Evolutionary conservation across 2,113 vertebrate genomes (phyloP), one percentile per base, ranked within the genome.

Genomic region (Seriola dumerili): DNA sequence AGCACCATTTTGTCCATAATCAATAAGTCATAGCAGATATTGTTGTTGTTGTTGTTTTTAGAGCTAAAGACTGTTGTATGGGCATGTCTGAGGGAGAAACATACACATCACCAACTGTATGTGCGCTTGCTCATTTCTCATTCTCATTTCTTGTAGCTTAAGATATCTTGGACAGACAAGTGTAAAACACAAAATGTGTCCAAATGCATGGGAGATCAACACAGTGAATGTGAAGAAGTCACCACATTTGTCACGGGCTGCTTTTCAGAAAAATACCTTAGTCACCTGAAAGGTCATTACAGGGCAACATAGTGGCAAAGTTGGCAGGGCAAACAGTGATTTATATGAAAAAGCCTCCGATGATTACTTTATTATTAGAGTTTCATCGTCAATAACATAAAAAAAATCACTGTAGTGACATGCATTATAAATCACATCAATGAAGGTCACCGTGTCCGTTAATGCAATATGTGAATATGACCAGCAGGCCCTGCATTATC

Each of bases 371-470:
- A 76, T 67, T 59, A 77, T 73, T 69, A 63, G 4, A 58, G 81
- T 86, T 88, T 67, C 55, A 62, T 81, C 14, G 67, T 71, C 79
- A 64, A 61, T 77, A 74, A 75, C 62, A 52, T 68, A 66, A 71
- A 84, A 61, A n/a, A 82, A 64, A 67, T 19, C 2, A 67, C 59
- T 61, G 57, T 23, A 14, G 68, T 17, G 64, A 81, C 80, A 62
- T 72, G 72, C 34, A 46, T 85, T 68, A 87, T 85, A 85, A 89
- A 83, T 88, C 83, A 86, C 70, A 73, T 67, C 67, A 84, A 85
- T 74, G 80, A 89, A 91, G 88, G 92, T 91, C 91, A 83, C 14
- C 0, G 32, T 76, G 57, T 52, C 75, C 63, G 84, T 90, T 88
- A 93, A 86, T 81, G 70, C 74, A 29, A 29, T 29, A 29, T 29